phyloP scores from a whole-genome alignment of 2,888 invertebrate species.

The Sinelater perroti region DNA sequence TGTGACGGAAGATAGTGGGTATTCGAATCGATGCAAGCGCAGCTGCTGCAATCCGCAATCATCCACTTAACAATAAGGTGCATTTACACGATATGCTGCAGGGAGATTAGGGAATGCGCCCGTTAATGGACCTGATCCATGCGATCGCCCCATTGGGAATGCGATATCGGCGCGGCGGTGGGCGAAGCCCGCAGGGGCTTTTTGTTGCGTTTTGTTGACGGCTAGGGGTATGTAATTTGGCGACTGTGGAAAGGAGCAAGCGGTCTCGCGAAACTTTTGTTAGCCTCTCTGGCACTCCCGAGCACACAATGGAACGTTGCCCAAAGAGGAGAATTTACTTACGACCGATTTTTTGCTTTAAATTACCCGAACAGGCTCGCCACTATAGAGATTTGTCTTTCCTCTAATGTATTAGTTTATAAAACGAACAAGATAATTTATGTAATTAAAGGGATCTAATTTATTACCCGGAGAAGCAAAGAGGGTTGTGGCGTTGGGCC shows the following conservation, averaged over 20 bases:
- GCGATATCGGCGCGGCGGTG: conserved; percentile 31
- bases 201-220: conserved; percentile 6
- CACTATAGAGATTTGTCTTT: too few species aligned
- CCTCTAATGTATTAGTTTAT: too few species aligned
- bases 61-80: conserved; percentile 51
- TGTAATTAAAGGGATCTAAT: too few species aligned
- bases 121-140: conserved; percentile 45
- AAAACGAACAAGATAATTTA: too few species aligned
- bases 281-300: too few species aligned
- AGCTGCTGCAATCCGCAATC: conserved; percentile 45
- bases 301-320: too few species aligned
- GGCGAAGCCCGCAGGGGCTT: conserved; percentile 30
- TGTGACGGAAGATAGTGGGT: conserved; percentile 36
- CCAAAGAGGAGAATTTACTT: too few species aligned
- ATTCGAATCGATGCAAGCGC: conserved; percentile 41
- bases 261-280: too few species aligned
- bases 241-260: background rate
- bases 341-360: too few species aligned
- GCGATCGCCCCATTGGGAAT: conserved; percentile 42
- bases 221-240: conserved; percentile 8
- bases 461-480: too few species aligned
- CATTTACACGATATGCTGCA: conserved; percentile 48
- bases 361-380: too few species aligned
- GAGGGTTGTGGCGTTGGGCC: too few species aligned
- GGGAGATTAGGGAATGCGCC: conserved; percentile 43